Conservation (phyloP, 1,140 invertebrate genomes). For the Lordiphosa mommai region DNA sequence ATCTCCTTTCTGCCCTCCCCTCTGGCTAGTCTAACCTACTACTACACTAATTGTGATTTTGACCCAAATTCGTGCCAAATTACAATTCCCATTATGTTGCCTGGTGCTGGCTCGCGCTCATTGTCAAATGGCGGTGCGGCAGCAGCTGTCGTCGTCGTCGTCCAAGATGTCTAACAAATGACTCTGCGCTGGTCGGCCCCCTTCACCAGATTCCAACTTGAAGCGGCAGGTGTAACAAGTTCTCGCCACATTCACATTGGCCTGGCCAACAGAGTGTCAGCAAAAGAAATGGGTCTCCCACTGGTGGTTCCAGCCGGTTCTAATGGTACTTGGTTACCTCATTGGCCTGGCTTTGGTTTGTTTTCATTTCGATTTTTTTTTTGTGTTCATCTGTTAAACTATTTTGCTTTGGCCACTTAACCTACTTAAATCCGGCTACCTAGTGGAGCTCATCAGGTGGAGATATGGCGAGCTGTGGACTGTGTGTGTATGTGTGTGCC, state of each 20-base stretch:
- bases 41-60: slow-evolving; percentile 66
- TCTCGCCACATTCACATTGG: slow-evolving; percentile 53
- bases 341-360: slow-evolving; percentile 48
- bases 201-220: not conserved
- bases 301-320: slow-evolving; percentile 28
- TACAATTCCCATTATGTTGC: slow-evolving; percentile 58
- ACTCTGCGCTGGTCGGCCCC: slow-evolving; percentile 7
- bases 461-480: slow-evolving; percentile 25
- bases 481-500: slow-evolving; percentile 12
- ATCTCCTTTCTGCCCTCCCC: not conserved
- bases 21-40: slow-evolving; percentile 4
- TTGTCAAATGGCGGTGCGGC: slow-evolving; percentile 14
- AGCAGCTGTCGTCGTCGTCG: slow-evolving; percentile 23
- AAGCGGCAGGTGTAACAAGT: slow-evolving; percentile 72
- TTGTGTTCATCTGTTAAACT: slow-evolving; percentile 49
- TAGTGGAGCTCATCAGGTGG: slow-evolving; percentile 39
- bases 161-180: slow-evolving; percentile 50
- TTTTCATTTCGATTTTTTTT: slow-evolving; percentile 61
- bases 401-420: slow-evolving; percentile 67
- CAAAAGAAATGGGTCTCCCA: slow-evolving; percentile 57
- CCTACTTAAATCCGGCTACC: slow-evolving; percentile 52
- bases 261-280: slow-evolving; percentile 67
- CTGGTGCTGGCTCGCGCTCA: slow-evolving; percentile 10
- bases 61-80: slow-evolving; percentile 68
- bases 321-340: slow-evolving; percentile 61